Evolutionary conservation across 2,888 invertebrate genomes (phyloP), one percentile per base, ranked within the genome.

Genomic region (Pteria penguin): DNA sequence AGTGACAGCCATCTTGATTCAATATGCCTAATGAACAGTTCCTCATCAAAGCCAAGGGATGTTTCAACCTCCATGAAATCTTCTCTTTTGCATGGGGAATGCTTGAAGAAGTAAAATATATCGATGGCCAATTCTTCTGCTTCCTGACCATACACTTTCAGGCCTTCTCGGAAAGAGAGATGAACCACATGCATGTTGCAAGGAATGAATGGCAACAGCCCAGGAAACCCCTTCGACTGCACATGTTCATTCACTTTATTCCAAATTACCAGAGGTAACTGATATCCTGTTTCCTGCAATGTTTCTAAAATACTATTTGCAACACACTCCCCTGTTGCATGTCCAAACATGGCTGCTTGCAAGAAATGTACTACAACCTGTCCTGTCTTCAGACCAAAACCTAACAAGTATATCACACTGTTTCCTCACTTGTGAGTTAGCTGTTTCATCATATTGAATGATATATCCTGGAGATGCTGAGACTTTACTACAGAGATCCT

Each of bases 171-270:
- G 61, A 78, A 81, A n/a, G 73, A 55, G 57, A 79, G 79, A 45
- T 76, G 77, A 26, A 78, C 81, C 29, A 76, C 70, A 78, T 77
- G 79, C 26, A 82, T 60, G 65, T 67, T 79, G 27, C 80, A 82
- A 24, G 80, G 72, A 36, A 74, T 65, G 31, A 83, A 80, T 11
- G 66, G 70, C 54, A 78, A 36, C 45, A 81, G 33, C n/a, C 72
- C 69, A 36, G 63, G 68, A 58, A 62, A 54, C n/a, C 75, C 80
- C 24, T 63, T 70, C 14, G 45, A 45, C 22, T 33, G 24, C 55
- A 75, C 57, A 62, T 65, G 31, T 58, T 70, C 31, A n/a, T 75
- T 72, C 75, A 73, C 71, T 27, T 69, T 66, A 36, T 68, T 78
- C 78, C 76, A 78, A 29, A 83, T 83, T 76, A 26, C 32, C 63